Conservation (phyloP, 35 echinoderm and acorn worm genomes). For the Acanthaster planci region DNA sequence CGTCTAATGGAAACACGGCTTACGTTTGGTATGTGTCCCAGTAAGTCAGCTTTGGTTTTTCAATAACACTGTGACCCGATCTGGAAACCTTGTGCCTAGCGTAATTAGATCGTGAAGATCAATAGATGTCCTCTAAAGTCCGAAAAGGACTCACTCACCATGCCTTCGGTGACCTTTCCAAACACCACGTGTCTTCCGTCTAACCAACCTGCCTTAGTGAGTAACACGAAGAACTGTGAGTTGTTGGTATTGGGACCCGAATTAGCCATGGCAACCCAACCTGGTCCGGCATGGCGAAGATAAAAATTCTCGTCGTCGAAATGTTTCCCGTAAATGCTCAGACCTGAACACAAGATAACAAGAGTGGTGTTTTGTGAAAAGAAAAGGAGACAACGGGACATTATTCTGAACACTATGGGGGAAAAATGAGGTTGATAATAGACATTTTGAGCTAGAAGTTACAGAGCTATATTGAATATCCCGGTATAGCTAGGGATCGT, state of each 20-base stretch:
- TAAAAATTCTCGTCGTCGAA: slow-evolving; percentile 96
- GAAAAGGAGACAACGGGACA: neutral
- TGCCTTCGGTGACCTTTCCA: slow-evolving; percentile 86
- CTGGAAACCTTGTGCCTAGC: too few species aligned
- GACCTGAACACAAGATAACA: slow-evolving; percentile 41
- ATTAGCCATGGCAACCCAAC: slow-evolving; percentile 95
- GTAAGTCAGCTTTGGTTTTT: too few species aligned
- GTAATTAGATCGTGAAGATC: too few species aligned
- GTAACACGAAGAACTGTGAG: slow-evolving; percentile 84
- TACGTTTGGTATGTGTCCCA: too few species aligned
- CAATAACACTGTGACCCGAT: too few species aligned
- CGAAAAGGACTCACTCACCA: too few species aligned
- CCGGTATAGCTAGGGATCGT: too few species aligned
- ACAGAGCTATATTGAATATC: too few species aligned
- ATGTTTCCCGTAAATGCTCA: slow-evolving; percentile 81
- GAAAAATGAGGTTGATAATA: neutral
- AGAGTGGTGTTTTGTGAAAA: neutral
- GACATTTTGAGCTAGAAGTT: too few species aligned
- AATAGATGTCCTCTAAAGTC: too few species aligned
- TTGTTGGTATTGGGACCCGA: slow-evolving; percentile 84
- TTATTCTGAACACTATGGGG: neutral
- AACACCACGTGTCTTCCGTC: slow-evolving; percentile 93
- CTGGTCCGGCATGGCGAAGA: slow-evolving; percentile 75
- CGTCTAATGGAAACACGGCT: too few species aligned
- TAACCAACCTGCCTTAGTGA: slow-evolving; percentile 80